Conservation (phyloP, 2,113 vertebrate species). For the Sus scrofa region T2T-Sscrofa CM000818.6:6883001-6883500, state of each 20-base stretch:
- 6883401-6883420: not conserved
- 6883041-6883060: not conserved
- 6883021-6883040: not conserved
- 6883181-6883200: not conserved
- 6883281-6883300: not conserved
- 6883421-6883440: not conserved
- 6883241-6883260: not conserved
- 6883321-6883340: not conserved
- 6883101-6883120: not conserved
- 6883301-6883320: not conserved
- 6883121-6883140: not conserved
- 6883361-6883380: not conserved
- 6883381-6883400: not conserved
- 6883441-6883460: not conserved
- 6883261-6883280: not conserved
- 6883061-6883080: not conserved
- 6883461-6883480: not conserved
- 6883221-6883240: not conserved
- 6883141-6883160: not conserved
- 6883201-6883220: not conserved
- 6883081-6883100: not conserved
- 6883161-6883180: not conserved
- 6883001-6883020: not conserved
- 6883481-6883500: not conserved
- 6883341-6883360: not conserved